phyloP scores from a whole-genome alignment of 1,140 invertebrate species.

The Antheraea pernyi region DNA sequence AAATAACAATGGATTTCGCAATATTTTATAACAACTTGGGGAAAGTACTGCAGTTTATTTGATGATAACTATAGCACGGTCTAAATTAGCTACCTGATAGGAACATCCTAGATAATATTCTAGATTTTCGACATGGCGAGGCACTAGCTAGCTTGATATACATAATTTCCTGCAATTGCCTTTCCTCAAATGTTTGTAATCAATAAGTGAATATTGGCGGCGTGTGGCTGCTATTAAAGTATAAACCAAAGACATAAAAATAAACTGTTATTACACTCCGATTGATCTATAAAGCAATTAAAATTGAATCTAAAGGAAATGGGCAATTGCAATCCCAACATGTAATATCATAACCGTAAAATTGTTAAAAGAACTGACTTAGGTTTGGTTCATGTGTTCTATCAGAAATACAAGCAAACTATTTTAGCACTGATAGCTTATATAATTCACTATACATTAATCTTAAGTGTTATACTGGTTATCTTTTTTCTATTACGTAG shows the following conservation, averaged over 20 bases:
- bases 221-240: neutral
- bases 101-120: no score
- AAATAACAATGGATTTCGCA: no score
- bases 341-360: neutral
- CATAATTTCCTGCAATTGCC: no score
- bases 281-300: slow-evolving; percentile 1
- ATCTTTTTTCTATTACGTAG: no score
- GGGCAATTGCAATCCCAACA: neutral
- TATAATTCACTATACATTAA: no score
- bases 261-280: neutral
- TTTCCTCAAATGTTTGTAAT: neutral
- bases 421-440: neutral
- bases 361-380: neutral
- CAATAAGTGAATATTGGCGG: neutral
- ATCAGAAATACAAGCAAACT: neutral
- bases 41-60: no score
- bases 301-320: neutral
- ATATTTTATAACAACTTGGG: no score
- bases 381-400: neutral
- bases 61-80: no score
- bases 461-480: no score
- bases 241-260: neutral
- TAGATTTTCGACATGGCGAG: no score
- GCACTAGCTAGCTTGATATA: no score
- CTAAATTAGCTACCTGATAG: no score